Percentiles rank a stretch among this genome's conserved stretches.
Conservation (phyloP, 2,888 invertebrate species). For the Chrysolina oricalcia region DNA sequence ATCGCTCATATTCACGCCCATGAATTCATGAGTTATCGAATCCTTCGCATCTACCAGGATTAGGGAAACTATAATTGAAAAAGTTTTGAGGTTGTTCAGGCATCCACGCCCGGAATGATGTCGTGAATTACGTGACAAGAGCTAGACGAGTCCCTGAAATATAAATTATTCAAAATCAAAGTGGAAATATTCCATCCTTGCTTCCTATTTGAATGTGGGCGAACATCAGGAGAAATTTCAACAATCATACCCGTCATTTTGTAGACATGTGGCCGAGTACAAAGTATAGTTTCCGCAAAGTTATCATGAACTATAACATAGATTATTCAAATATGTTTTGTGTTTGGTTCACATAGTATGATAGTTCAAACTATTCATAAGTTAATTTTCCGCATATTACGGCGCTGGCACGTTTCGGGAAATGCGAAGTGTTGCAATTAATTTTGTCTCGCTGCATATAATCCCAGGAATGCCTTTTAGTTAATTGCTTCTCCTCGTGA, state of each 20-base stretch:
- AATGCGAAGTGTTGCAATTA: constrained; percentile 29
- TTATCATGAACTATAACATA: background rate
- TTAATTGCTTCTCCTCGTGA: background rate
- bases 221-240: background rate
- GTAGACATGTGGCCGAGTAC: background rate
- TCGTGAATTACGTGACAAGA: background rate
- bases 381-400: constrained; percentile 32
- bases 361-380: constrained; percentile 38
- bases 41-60: background rate
- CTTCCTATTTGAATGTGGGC: background rate
- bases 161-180: background rate
- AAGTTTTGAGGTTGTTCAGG: background rate
- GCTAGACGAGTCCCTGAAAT: background rate
- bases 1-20: no score
- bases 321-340: constrained; percentile 11
- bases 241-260: background rate
- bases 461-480: background rate
- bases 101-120: background rate
- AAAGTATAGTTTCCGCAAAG: background rate
- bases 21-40: no score
- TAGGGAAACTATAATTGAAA: background rate
- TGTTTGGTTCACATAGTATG: constrained; percentile 2
- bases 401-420: background rate
- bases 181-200: background rate
- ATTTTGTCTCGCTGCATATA: constrained; percentile 25